Evolutionary conservation across 2,797 vertebrate genomes (phyloP).

Genomic region (Chelidonichthys spinosus): DNA sequence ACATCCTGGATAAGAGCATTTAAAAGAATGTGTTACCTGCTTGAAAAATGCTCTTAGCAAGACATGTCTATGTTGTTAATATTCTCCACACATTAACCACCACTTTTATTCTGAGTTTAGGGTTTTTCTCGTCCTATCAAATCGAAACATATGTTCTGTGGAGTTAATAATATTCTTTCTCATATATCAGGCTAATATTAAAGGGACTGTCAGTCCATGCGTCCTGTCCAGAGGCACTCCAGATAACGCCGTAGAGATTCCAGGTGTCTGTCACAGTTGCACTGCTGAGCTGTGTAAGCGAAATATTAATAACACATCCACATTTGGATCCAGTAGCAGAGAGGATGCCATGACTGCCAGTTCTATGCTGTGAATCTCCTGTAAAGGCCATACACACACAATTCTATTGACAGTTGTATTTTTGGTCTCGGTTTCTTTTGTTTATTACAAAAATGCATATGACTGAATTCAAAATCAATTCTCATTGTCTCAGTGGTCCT

Average conservation of each 20-base stretch:
- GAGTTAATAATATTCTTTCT: constrained; percentile 25
- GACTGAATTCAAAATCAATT: neutral
- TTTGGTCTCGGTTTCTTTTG: neutral
- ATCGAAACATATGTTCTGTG: constrained; percentile 1
- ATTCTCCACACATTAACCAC: neutral
- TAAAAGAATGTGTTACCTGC: neutral
- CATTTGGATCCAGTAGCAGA: neutral
- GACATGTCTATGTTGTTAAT: neutral
- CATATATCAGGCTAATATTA: constrained; percentile 38
- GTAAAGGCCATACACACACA: neutral
- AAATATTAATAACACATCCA: constrained; percentile 15
- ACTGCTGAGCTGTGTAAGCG: neutral
- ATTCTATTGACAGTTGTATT: neutral
- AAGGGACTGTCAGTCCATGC: constrained; percentile 28
- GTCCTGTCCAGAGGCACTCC: constrained; percentile 31
- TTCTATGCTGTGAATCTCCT: neutral
- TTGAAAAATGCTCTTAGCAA: neutral
- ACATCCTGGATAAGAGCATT: no score
- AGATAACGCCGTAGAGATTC: constrained; percentile 37
- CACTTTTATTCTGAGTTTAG: neutral
- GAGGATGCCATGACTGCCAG: neutral
- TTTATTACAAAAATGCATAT: neutral
- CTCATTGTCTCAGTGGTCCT: neutral
- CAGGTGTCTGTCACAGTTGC: constrained; percentile 31
- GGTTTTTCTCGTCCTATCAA: neutral